These are phyloP conservation scores for Mycogona germanica DNA, from an alignment of 2,888 invertebrate species.

Conservation along the genomic window DNA sequence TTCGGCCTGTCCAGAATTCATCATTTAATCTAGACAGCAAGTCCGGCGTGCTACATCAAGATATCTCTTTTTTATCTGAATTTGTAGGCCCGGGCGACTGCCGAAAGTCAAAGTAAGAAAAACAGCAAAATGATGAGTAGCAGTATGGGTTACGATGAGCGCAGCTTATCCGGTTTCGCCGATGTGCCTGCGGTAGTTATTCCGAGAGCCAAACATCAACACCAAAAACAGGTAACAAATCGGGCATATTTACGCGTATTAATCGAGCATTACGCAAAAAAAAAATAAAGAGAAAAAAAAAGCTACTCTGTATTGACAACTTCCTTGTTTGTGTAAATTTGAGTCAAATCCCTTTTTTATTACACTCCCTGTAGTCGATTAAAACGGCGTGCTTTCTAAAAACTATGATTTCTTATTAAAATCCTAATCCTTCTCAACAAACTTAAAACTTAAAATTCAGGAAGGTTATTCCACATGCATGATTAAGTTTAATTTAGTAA, in stretches of 20 bases:
- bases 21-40: background rate
- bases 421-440: too few species aligned
- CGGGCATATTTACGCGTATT: too few species aligned
- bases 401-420: too few species aligned
- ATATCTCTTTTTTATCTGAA: background rate
- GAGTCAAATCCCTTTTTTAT: too few species aligned
- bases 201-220: slow-evolving; percentile 24
- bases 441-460: too few species aligned
- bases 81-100: slow-evolving; percentile 10
- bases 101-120: slow-evolving; percentile 20
- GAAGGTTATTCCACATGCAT: background rate
- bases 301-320: too few species aligned
- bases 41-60: background rate
- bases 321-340: too few species aligned
- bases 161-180: slow-evolving; percentile 23
- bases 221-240: slow-evolving; percentile 20
- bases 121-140: slow-evolving; percentile 21
- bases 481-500: background rate
- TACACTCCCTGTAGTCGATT: too few species aligned
- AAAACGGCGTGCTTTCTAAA: too few species aligned
- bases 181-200: slow-evolving; percentile 25
- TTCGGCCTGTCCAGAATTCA: too few species aligned
- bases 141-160: slow-evolving; percentile 21
- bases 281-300: too few species aligned
- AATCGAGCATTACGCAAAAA: too few species aligned